phyloP scores from a whole-genome alignment of 2,888 invertebrate genomes.

The Thalpophila matura region DNA sequence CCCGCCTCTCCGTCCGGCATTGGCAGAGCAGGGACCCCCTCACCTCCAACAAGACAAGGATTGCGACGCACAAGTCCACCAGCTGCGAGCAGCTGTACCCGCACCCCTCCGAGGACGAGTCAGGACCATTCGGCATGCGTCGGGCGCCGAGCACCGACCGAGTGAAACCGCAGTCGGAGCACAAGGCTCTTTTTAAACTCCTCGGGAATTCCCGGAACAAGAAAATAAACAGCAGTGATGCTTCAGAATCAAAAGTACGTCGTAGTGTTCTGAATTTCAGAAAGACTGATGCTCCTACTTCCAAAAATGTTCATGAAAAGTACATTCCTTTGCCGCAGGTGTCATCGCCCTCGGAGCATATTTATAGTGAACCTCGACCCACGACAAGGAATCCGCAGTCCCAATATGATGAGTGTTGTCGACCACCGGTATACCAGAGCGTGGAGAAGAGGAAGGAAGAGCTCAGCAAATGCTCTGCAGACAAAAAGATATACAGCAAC shows the following conservation, averaged over 20 bases:
- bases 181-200: conserved; percentile 85
- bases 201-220: conserved; percentile 84
- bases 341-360: conserved; percentile 81
- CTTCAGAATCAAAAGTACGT: conserved; percentile 80
- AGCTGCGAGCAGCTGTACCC: conserved; percentile 89
- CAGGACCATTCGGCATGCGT: conserved; percentile 82
- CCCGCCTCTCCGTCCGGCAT: conserved; percentile 89
- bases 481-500: conserved; percentile 82
- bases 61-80: conserved; percentile 84
- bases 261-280: conserved; percentile 86
- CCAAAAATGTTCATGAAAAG: conserved; percentile 86
- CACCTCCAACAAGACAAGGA: conserved; percentile 81
- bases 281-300: conserved; percentile 77
- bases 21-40: conserved; percentile 88
- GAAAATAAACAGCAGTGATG: conserved; percentile 80
- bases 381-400: conserved; percentile 75
- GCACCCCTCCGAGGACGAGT: conserved; percentile 79
- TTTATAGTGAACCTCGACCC: conserved; percentile 86
- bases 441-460: conserved; percentile 84
- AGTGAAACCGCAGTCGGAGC: conserved; percentile 81
- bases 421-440: conserved; percentile 86
- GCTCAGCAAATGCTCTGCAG: conserved; percentile 71
- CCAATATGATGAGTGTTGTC: conserved; percentile 83
- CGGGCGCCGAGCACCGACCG: conserved; percentile 88
- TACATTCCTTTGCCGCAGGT: conserved; percentile 84